phyloP scores from a whole-genome alignment of 2,797 vertebrate genomes.

The Crax fasciolata region DNA sequence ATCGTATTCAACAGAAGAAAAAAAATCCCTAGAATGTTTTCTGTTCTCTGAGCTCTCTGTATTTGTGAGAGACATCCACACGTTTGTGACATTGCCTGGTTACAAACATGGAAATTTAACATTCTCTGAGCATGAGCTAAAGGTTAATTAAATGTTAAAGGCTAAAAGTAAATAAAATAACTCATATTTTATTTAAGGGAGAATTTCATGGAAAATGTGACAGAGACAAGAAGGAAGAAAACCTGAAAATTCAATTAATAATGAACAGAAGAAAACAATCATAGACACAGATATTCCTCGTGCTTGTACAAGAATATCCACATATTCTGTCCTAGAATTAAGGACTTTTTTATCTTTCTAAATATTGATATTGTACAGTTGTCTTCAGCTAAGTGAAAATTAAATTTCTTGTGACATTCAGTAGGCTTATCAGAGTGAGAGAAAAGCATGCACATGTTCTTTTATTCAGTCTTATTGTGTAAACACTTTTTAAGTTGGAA shows the following conservation, averaged over 20 bases:
- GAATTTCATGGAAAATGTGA: not conserved
- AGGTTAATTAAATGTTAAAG: not conserved
- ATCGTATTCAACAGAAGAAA: not conserved
- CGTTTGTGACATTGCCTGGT: not conserved
- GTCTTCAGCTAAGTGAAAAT: not conserved
- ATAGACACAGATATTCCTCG: not conserved
- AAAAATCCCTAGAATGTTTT: not conserved
- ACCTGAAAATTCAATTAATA: rapidly evolving
- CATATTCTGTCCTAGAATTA: not conserved
- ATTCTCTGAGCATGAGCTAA: not conserved
- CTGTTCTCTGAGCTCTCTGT: rapidly evolving
- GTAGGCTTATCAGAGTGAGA: not conserved
- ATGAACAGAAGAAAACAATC: not conserved
- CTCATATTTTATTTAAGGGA: not conserved
- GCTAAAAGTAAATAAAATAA: no score
- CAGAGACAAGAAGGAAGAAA: not conserved
- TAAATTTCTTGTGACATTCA: not conserved
- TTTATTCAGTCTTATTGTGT: not conserved
- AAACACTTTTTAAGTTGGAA: not conserved
- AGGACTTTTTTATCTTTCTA: not conserved
- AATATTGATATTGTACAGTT: not conserved
- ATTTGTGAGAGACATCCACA: not conserved
- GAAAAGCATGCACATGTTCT: not conserved
- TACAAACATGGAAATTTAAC: not conserved
- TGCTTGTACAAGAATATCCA: not conserved